Base-by-base conservation (phyloP, 1,140 invertebrate species). In the Neomicropteryx cornuta region DNA sequence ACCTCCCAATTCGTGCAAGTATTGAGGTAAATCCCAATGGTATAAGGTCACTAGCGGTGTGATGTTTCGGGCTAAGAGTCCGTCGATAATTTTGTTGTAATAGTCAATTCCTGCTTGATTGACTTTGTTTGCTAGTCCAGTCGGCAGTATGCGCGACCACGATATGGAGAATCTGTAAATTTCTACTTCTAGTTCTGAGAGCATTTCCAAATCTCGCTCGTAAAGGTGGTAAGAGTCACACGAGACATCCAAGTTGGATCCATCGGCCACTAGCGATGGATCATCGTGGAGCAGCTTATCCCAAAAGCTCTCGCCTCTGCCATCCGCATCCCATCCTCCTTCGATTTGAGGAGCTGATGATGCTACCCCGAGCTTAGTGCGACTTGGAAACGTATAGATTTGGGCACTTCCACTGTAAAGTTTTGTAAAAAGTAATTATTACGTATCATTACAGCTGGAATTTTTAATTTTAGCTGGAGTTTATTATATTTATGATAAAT, bases 131-230 rank as follows among this genome's bases (percentile, higher is more conserved):
- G 56, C 55, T 23, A 62, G 66, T 31, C 76, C 76, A 13, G 53
- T 56, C 5, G 76, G 74, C 22, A 77, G 52, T 4, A 79, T 61
- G 13, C 76, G 41, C 3, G 73, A 43, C 76, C 76, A 79, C 1
- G 71, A 69, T 32, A 79, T 46, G 0, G 76, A 79, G 49, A 78
- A 77, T 4, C 76, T 56, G 47, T 79, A 79, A 14, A 62, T 52
- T 24, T 59, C 48, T 0, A 68, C 65, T 18, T 60, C 55, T 23
- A 66, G 33, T 17, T 66, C 58, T 18, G 45, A 47, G 2, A 59
- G 43, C 56, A 66, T 61, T 47, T 64, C 46, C 0, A 66, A 48
- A 45, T 66, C 61, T 18, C 55, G 51, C 19, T 53, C 51, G 55
- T 58, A 58, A 41, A 58, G 51, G 46, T 60, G 56, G 46, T 62